These are phyloP conservation scores for Dioctria rufipes DNA, from an alignment of 2,888 invertebrate species.

Conservation along the genomic window DNA sequence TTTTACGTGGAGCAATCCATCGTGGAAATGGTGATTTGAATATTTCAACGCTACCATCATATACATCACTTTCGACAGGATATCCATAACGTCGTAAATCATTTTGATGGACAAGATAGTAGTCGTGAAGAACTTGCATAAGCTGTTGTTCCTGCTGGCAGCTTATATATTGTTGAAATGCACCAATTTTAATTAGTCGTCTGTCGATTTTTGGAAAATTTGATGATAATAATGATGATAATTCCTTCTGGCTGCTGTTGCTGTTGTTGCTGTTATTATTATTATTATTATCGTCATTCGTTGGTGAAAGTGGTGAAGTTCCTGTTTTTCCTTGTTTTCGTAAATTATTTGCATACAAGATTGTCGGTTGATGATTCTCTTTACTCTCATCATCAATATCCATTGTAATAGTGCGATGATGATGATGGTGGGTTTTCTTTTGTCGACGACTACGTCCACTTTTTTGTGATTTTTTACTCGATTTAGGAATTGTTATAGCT, in stretches of 20 bases:
- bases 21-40: conserved; percentile 74
- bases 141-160: conserved; percentile 74
- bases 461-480: conserved; percentile 37
- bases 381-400: conserved; percentile 57
- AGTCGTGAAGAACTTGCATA: conserved; percentile 73
- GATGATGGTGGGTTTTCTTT: conserved; percentile 26
- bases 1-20: conserved; percentile 63
- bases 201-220: conserved; percentile 20
- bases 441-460: conserved; percentile 45
- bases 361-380: conserved; percentile 54
- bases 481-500: neutral
- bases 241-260: too few relatives aligned
- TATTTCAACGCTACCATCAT: conserved; percentile 77
- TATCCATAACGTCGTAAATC: conserved; percentile 80
- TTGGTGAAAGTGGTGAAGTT: conserved; percentile 4
- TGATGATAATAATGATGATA: neutral
- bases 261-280: neutral
- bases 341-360: conserved; percentile 2
- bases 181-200: neutral
- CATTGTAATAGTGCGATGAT: conserved; percentile 36
- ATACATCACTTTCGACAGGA: conserved; percentile 77
- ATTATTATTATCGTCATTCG: neutral
- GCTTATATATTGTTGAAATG: conserved; percentile 64
- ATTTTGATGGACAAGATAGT: conserved; percentile 76
- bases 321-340: conserved; percentile 42